Percentiles rank a stretch among this genome's conserved stretches.
Conservation (phyloP, 2,888 invertebrate genomes). For the Lamproptera curius region DNA sequence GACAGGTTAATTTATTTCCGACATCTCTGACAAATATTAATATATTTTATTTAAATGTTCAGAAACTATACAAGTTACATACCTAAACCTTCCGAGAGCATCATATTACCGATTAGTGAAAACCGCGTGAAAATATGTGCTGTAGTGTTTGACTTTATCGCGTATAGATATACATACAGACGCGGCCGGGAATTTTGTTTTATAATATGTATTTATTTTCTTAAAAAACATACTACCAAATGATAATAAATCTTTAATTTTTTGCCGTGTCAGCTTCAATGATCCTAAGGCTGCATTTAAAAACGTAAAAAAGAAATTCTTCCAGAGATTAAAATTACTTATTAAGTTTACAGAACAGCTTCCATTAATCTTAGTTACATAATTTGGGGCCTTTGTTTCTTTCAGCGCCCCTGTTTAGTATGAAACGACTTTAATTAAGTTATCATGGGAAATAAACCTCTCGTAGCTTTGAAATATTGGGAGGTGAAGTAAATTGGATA, state of each 20-base stretch:
- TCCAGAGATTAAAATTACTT: constrained; percentile 43
- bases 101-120: too few species aligned
- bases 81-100: too few species aligned
- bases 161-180: too few species aligned
- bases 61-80: too few species aligned
- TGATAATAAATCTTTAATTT: constrained; percentile 3
- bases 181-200: too few species aligned
- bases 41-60: too few species aligned
- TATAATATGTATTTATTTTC: too few species aligned
- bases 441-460: constrained; percentile 69
- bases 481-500: constrained; percentile 42
- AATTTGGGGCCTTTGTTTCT: constrained; percentile 57
- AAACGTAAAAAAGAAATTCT: constrained; percentile 22
- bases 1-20: too few species aligned
- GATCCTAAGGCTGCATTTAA: constrained; percentile 4
- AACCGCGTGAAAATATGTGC: too few species aligned
- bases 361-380: constrained; percentile 69
- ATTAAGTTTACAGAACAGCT: constrained; percentile 58
- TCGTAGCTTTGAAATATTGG: constrained; percentile 55
- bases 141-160: too few species aligned
- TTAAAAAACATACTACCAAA: too few species aligned
- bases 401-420: constrained; percentile 46
- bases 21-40: too few species aligned
- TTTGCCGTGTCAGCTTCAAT: constrained; percentile 5
- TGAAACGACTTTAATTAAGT: constrained; percentile 65